Percentiles rank a stretch among this genome's conserved stretches.
phyloP scores from a whole-genome alignment of 2,113 vertebrate genomes.

The Pantherophis guttatus region DNA sequence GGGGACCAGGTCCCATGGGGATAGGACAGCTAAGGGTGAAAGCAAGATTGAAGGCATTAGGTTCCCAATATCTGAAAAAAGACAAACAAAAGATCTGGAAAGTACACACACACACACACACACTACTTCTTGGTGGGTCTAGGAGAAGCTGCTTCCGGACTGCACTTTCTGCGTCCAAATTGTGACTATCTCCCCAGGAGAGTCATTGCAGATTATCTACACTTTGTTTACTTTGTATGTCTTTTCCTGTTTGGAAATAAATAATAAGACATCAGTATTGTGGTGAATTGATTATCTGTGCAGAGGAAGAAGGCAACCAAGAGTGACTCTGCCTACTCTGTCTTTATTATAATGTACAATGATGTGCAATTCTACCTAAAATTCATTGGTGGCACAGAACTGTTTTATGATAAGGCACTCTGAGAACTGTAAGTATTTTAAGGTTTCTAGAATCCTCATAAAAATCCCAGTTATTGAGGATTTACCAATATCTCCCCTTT shows the following conservation, averaged over 20 bases:
- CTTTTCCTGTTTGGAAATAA: neutral
- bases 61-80: neutral
- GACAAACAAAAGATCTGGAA: neutral
- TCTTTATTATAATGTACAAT: neutral
- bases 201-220: neutral
- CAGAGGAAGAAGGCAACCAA: neutral
- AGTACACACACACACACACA: neutral
- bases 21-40: neutral
- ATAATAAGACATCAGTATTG: neutral
- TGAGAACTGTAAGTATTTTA: neutral
- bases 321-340: neutral
- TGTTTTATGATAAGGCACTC: neutral
- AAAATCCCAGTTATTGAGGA: neutral
- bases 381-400: neutral
- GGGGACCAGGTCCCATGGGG: neutral
- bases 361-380: neutral
- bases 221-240: neutral
- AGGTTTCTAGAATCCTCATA: neutral
- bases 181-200: neutral
- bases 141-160: neutral
- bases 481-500: neutral
- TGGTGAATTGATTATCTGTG: neutral
- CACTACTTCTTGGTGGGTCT: neutral
- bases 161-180: neutral
- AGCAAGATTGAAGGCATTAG: neutral